Base-by-base conservation (phyloP, 2,888 invertebrate genomes). In the Temnothorax ravouxi region DNA sequence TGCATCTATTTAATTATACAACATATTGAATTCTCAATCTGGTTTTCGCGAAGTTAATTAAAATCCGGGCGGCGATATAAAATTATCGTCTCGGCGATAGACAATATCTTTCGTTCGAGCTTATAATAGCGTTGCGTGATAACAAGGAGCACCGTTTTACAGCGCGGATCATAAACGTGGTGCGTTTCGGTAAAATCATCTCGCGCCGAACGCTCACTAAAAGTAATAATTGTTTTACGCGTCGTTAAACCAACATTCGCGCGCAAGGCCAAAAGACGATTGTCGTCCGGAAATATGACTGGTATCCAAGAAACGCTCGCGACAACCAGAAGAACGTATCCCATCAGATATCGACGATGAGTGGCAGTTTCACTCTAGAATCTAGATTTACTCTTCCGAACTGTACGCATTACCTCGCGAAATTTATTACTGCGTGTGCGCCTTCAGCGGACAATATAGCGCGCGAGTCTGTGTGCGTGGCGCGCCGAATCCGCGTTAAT, bases 301-400 rank as follows among this genome's bases (percentile, higher is more conserved):
- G 38, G 34, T 34, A 34, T 13, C 18, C 25, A 25, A 41, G 56
- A 44, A 56, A 56, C 25, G 18, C 41, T 59, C 44, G 29, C 18
- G 56, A 41, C 29, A 34, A 62, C 25, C 13, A 15, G 25, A 64
- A 50, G 47, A 66, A 52, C 18, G 8, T 13, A 38, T 62, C 21
- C n/a, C 5, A n/a, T n/a, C n/a, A 13, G 66, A 52, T 54, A 41
- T 54, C 38, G 38, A 41, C 47, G 54, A 77, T 15, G 64, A 66
- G n/a, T 29, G 29, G 75, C 80, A 82, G 47, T 76, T 64, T 47
- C 50, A 56, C 47, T 47, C 11, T 82, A 84, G 89, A 88, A 88
- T 47, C 11, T 82, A 84, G 89, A 88, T 89, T 89, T 87, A 87
- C 66, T 86, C 62, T 80, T 79, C 66, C 84, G 67, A 77, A 85